Base-by-base conservation (phyloP, 2,113 vertebrate species). In the Megaceryle torquata region DNA sequence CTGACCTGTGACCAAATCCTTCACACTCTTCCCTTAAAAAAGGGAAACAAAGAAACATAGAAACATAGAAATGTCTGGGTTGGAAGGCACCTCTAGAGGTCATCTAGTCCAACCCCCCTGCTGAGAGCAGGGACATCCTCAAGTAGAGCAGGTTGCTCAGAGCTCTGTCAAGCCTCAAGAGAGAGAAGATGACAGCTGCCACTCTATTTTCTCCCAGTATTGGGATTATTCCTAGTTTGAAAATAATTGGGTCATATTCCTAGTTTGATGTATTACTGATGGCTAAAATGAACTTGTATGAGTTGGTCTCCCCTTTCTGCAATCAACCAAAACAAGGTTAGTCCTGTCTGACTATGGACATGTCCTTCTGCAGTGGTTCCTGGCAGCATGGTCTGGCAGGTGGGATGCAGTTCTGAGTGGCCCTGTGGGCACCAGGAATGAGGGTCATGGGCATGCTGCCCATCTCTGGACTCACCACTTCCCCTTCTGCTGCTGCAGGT, bases 381-480 rank as follows among this genome's bases (percentile, higher is more conserved):
- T 37, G 26, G 18, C 63, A 72, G 11, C 54, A 6, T 6, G 44
- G 13, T 25, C 35, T 63, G 64, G 35, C 59, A 20, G 43, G 31
- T n/a, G 41, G 3, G 3, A 13, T 11, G 31, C 17, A 28, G 50
- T 57, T 5, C 65, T 39, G 31, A 41, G 28, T 2, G 5, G 25
- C 18, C 54, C 63, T 71, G 15, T 69, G 82, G 24, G 11, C 12
- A 29, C 26, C 26, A 53, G 51, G 8, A 74, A 43, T 4, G 12
- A 91, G 16, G 15, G 16, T 10, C 22, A 9, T 3, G 6, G 69
- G 6, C 44, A 33, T 0, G 1, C 18, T 77, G 50, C 33, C 60
- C 46, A 37, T 14, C 12, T 33, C 3, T 0, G 1, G 6, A 11
- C 37, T 31, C 44, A 48, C 26, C 10, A 2, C 39, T 59, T 51